Evolutionary conservation across 64 coral and sea anemone species (phyloP).

Genomic region (Pocillopora damicornis): DNA sequence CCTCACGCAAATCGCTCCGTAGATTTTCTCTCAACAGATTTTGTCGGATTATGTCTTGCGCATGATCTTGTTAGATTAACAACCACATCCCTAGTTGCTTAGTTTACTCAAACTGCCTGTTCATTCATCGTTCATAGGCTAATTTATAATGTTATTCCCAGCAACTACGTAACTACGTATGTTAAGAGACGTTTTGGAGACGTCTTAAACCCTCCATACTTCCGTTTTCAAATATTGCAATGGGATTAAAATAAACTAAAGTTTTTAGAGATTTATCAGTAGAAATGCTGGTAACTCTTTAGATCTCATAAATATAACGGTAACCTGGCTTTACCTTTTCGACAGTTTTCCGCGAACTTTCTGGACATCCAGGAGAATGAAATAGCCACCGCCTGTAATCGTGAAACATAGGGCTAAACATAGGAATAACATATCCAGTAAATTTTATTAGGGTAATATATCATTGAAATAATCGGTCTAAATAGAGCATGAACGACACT

Average conservation of each 20-base stretch:
- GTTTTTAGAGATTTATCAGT: no score
- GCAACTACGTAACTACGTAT: background rate
- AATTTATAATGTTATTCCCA: background rate
- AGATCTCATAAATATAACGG: no score
- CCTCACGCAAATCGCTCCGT: background rate
- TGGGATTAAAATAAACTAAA: no score
- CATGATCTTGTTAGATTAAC: conserved; percentile 23
- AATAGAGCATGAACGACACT: background rate
- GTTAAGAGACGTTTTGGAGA: background rate
- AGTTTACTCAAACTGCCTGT: background rate
- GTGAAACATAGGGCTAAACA: no score
- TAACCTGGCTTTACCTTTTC: no score
- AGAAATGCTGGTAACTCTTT: no score
- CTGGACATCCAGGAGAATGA: no score
- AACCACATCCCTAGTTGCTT: background rate
- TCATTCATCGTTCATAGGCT: background rate
- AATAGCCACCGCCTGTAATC: no score
- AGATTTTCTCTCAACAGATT: conserved; percentile 4
- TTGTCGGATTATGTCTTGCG: conserved; percentile 9
- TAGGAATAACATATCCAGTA: no score
- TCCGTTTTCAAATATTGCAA: background rate
- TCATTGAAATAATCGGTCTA: background rate
- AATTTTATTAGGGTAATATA: no score
- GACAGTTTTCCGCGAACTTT: no score
- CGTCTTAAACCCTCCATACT: background rate